Evolutionary conservation across 2,797 vertebrate species (phyloP).

Genomic region (Crocodylus rhombifer): DNA sequence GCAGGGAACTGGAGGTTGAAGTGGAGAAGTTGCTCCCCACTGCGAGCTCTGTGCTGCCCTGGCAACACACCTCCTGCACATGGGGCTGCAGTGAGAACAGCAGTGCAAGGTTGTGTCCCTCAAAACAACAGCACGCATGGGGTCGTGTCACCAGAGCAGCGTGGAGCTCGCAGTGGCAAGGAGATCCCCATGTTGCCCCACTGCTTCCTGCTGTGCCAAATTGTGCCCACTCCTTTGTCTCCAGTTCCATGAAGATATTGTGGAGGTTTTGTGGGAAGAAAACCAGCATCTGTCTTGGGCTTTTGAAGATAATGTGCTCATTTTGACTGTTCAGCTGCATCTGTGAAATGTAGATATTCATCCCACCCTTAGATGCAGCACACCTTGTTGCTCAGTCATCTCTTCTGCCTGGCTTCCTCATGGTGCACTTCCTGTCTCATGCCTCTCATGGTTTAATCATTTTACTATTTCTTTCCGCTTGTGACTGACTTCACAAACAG

Average conservation of each 20-base stretch:
- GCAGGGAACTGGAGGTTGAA: too few relatives aligned
- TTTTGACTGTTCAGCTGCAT: neutral
- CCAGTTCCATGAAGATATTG: neutral
- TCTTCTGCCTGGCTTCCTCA: neutral
- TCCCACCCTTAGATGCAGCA: neutral
- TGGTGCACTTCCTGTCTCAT: neutral
- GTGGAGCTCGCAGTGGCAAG: too few relatives aligned
- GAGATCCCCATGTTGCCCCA: too few relatives aligned
- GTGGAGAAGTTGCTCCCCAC: too few relatives aligned
- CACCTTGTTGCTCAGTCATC: neutral
- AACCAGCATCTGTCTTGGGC: neutral
- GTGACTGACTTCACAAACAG: neutral
- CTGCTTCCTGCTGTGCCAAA: too few relatives aligned
- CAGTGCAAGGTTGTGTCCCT: too few relatives aligned
- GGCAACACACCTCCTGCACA: too few relatives aligned
- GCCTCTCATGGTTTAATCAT: neutral
- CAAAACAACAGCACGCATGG: too few relatives aligned
- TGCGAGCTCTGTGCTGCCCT: too few relatives aligned
- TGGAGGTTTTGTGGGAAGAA: neutral
- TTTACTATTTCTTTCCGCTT: neutral
- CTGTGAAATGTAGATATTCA: neutral
- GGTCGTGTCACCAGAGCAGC: too few relatives aligned
- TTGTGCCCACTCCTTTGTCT: neutral
- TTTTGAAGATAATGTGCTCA: neutral
- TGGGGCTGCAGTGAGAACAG: too few relatives aligned